Evolutionary conservation across 2,113 vertebrate genomes (phyloP).

Genomic region (Thunnus maccoyii): DNA sequence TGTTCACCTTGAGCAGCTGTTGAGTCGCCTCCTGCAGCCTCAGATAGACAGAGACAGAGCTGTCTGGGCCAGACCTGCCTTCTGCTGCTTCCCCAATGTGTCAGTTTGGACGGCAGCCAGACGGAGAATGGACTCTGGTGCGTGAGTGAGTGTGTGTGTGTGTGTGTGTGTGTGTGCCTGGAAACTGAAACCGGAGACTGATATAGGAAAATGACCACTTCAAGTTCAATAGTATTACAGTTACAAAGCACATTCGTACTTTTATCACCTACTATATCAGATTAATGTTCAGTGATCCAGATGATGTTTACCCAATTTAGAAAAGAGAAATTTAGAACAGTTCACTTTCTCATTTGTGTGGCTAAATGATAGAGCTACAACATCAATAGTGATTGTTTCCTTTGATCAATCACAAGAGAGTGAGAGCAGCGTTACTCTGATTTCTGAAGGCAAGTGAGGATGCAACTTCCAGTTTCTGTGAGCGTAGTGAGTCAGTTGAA

Average conservation of each 20-base stretch:
- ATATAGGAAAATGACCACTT: conserved; percentile 31
- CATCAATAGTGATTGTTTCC: not conserved
- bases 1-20: conserved; percentile 73
- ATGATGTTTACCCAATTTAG: not conserved
- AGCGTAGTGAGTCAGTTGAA: too few species aligned
- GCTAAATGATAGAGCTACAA: conserved; percentile 1
- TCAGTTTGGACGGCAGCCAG: conserved; percentile 57
- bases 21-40: conserved; percentile 56
- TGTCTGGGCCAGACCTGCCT: conserved; percentile 53
- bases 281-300: conserved; percentile 9
- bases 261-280: conserved; percentile 39
- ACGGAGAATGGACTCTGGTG: conserved; percentile 26
- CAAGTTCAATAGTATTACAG: conserved; percentile 12
- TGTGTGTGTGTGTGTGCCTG: conserved; percentile 26
- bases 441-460: not conserved
- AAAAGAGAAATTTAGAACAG: not conserved
- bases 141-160: conserved; percentile 25
- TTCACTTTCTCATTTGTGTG: not conserved
- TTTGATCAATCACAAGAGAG: conserved; percentile 6
- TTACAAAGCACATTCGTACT: conserved; percentile 23
- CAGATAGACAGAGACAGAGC: conserved; percentile 61
- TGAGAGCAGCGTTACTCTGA: not conserved
- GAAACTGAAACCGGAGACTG: not conserved
- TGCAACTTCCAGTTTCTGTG: too few species aligned
- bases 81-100: conserved; percentile 55